Evolutionary conservation across 1,140 invertebrate genomes (phyloP).

Genomic region (Macrobrachium rosenbergii): DNA sequence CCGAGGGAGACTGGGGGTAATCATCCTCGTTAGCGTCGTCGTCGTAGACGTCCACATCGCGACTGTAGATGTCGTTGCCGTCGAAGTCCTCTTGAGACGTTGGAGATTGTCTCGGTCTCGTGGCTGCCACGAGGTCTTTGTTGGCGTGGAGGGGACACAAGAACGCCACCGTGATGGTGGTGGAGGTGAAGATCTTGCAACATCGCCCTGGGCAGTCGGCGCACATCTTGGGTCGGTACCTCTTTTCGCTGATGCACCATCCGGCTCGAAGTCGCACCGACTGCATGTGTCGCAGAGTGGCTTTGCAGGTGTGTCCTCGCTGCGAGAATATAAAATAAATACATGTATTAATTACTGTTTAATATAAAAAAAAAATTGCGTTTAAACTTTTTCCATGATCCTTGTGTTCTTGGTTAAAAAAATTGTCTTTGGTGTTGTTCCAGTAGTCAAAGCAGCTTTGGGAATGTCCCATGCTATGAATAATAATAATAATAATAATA

Average conservation of each 20-base stretch:
- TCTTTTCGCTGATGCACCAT: conserved; percentile 76
- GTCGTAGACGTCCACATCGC: conserved; percentile 53
- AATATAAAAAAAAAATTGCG: no score
- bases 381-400: no score
- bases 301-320: conserved; percentile 76
- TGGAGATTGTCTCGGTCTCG: not conserved
- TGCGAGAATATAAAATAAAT: not conserved
- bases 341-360: not conserved
- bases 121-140: conserved; percentile 25
- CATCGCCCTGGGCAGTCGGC: conserved; percentile 73
- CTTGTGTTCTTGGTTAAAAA: no score
- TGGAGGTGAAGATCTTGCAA: conserved; percentile 55
- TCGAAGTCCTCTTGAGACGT: not conserved
- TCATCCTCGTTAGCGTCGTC: conserved; percentile 58
- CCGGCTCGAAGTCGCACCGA: conserved; percentile 75
- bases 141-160: conserved; percentile 54
- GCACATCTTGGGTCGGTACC: conserved; percentile 77
- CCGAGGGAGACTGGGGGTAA: conserved; percentile 36
- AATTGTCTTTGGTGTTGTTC: no score
- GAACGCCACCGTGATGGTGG: conserved; percentile 57
- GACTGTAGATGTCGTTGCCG: not conserved
- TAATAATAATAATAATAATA: not conserved
- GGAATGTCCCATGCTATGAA: no score
- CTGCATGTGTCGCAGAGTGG: conserved; percentile 74
- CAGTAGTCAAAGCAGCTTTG: no score